Base-by-base conservation (phyloP, 2,888 invertebrate genomes). In the Timema podura region DNA sequence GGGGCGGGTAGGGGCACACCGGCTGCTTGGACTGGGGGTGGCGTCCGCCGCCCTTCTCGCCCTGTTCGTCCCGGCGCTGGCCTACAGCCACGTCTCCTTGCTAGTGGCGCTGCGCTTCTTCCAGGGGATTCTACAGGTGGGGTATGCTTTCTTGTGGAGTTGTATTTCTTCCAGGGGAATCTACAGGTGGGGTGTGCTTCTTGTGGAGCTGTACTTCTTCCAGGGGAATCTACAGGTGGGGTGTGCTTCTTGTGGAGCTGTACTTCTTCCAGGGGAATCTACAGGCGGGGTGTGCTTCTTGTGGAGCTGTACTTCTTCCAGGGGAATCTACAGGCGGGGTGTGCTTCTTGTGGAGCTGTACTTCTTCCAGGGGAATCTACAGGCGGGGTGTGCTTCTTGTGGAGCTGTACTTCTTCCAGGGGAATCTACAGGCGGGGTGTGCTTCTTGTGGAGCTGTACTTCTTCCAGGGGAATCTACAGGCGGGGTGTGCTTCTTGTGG, bases 11-110 rank as follows among this genome's bases (percentile, higher is more conserved):
- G 61, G 61, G 6, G 61, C 61, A 9, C 61, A 61, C 44, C 61
- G 61, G 44, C 61, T 61, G 61, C 61, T 61, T 30, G 61, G 61
- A 13, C 61, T 61, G 61, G 61, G 61, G 44, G 44, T 61, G 6
- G 61, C 61, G 10, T 30, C 61, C 30, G 30, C 61, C 10, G 61
- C 44, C 5, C 61, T 61, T 30, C 61, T 61, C 7, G 61, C 61
- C 11, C 61, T 61, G 44, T 61, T 61, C 61, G 45, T 45, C 6
- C 61, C 61, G 6, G 61, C 61, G 44, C 61, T 65, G 13, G 47
- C 65, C 65, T 65, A 47, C 47, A 48, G 13, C 10, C 65, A 65
- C 65, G 46, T 47, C 16, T 48, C 2, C 65, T 30, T 65, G 65
- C 46, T 65, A 2, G 65, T 48, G 47, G 65, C 15, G 11, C 61